Evolutionary conservation across 2,888 invertebrate species (phyloP).

Genomic region (Hyppa rectilinea): DNA sequence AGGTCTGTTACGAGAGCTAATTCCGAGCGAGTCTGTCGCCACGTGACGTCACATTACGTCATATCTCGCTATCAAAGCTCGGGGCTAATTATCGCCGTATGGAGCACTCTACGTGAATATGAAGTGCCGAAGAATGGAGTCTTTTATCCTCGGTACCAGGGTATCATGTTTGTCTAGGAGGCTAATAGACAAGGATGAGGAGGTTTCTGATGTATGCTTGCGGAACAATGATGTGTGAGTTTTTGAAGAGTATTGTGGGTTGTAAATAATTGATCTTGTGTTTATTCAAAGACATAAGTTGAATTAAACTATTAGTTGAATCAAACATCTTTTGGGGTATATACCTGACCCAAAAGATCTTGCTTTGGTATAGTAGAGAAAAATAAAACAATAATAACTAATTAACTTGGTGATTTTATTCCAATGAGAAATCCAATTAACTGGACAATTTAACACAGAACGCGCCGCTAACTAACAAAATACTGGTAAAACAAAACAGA

Average conservation of each 20-base stretch:
- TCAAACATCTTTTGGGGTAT: too few relatives aligned
- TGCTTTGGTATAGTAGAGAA: neutral
- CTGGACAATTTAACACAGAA: slow-evolving; percentile 13
- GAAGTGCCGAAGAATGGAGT: slow-evolving; percentile 61
- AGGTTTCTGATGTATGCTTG: neutral
- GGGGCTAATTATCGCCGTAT: slow-evolving; percentile 63
- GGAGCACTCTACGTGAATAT: slow-evolving; percentile 62
- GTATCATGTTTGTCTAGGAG: slow-evolving; percentile 50
- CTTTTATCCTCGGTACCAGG: slow-evolving; percentile 57
- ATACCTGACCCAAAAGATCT: too few relatives aligned
- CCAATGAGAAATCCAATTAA: slow-evolving; percentile 26
- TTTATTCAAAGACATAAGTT: neutral
- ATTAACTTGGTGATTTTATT: neutral
- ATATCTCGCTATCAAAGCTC: slow-evolving; percentile 62
- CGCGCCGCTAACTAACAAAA: slow-evolving; percentile 24
- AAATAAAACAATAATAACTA: neutral
- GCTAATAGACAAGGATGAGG: slow-evolving; percentile 24
- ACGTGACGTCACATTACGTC: slow-evolving; percentile 44
- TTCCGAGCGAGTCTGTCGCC: slow-evolving; percentile 48
- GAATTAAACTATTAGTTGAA: too few relatives aligned
- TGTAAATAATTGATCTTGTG: slow-evolving; percentile 6
- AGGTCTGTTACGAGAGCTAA: slow-evolving; percentile 55
- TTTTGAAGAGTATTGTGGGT: neutral
- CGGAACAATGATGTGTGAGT: neutral
- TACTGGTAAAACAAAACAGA: slow-evolving; percentile 39